Evolutionary conservation across 2,888 invertebrate genomes (phyloP), one percentile per base, ranked within the genome.

Genomic region (Timema cristinae): DNA sequence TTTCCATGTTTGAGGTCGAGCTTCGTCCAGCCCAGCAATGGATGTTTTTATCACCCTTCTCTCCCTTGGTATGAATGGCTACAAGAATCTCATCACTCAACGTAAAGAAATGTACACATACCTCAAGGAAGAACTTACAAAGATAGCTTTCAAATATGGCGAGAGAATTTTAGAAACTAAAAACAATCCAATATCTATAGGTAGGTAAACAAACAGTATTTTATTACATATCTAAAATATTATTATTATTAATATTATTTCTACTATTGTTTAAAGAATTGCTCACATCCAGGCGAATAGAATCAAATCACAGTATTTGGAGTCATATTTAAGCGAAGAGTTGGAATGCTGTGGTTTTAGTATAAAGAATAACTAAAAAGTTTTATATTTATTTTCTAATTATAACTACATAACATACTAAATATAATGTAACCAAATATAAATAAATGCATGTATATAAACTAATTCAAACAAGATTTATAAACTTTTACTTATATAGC

Each of bases 21-120:
- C 91, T 6, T 91, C 91, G 49, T 86, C 87, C 9, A 87, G 89
- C 70, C 91, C 91, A 71, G 86, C 88, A 0, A 82, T 91, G 76
- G 93, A 93, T 81, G 85, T 92, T 8, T 88, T 93, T 78, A 91
- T 93, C 79, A 93, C 93, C 0, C 80, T 93, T 13, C 81, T 93
- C 59, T 88, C 88, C 11, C 82, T 93, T 74, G 93, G 93, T 5
- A 83, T 85, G 76, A 82, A 82, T 67, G 91, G 90, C 2, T 92
- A 89, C 79, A 83, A 86, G 77, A 82, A 85, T 67, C 80, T 90
- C 47, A 82, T 89, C n/a, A 81, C 83, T 48, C 84, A 88, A 74
- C 84, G 91, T 50, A 87, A 88, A 78, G 83, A 85, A 70, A 84
- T 86, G 80, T 90, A 86, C 78, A 80, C 83, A n/a, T 88, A 90